Evolutionary conservation across 1,140 invertebrate genomes (phyloP), one percentile per base, ranked within the genome.

Genomic region (Drosophila carrolli): DNA sequence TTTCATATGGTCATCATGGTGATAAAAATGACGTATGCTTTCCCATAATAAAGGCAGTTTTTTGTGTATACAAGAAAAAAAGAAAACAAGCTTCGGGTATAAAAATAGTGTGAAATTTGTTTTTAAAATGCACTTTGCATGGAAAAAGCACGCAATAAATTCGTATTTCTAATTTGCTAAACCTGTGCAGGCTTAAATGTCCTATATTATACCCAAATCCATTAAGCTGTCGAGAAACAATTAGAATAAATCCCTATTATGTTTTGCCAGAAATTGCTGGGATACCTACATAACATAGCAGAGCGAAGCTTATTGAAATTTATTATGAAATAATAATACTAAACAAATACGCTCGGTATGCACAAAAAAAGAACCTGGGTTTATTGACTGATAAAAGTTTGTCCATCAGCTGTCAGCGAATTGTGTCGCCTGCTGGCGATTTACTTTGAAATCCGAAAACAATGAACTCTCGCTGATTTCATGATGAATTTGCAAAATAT

Each of bases 371-470:
- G 2, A 35, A 58, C 50, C 13, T 16, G 29, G 38, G 53, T 58
- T 58, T 71, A 58, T 71, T 72, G 44, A 48, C 66, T 48, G 53
- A 57, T 71, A 71, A 50, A 70, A 71, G 51, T 71, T 71, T 71
- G 67, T 71, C 67, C 51, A 68, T 58, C 51, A 71, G 16, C 65
- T 72, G 51, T 72, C 65, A 51, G 27, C n/a, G 23, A 23, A 38
- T 41, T 51, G 23, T 37, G 37, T 53, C 16, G 32, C 16, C 16
- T 16, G 27, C 13, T 41, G 9, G 50, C n/a, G 27, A 32, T 57
- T 71, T 19, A 1, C 19, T 72, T 72, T 72, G 66, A 71, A 71
- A 71, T 71, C 10, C 10, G 62, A 37, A 72, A 58, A 72, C 66
- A 72, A 58, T 58, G 65, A 72, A 72, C 66, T 58, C 35, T n/a